phyloP scores from a whole-genome alignment of 2,113 vertebrate species.

The Girardinichthys multiradiatus region DNA sequence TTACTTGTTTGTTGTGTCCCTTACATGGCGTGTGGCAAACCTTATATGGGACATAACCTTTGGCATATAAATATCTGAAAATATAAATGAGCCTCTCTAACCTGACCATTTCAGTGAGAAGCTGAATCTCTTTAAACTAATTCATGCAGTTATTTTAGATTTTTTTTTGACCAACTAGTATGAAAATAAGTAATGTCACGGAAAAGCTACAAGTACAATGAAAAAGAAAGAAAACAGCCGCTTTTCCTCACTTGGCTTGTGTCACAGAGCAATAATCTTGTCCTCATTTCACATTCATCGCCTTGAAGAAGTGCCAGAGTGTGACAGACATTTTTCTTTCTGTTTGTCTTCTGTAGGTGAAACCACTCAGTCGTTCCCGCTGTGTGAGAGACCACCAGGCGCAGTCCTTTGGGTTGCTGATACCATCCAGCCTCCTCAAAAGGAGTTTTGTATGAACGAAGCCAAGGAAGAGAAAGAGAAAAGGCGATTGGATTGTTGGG shows the following conservation, averaged over 20 bases:
- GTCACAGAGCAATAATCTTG: slow-evolving; percentile 40
- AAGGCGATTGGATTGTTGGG: slow-evolving; percentile 45
- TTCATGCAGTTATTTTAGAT: too few relatives aligned
- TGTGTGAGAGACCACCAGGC: slow-evolving; percentile 38
- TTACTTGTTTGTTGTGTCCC: too few relatives aligned
- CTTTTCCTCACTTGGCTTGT: not conserved
- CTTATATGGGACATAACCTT: too few relatives aligned
- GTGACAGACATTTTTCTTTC: slow-evolving; percentile 51
- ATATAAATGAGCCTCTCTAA: too few relatives aligned
- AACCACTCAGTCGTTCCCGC: slow-evolving; percentile 42
- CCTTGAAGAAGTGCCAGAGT: slow-evolving; percentile 55
- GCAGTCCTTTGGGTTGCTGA: slow-evolving; percentile 33
- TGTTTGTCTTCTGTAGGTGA: slow-evolving; percentile 28
- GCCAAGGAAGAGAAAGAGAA: slow-evolving; percentile 26
- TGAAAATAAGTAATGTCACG: not conserved
- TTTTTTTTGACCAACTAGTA: too few relatives aligned
- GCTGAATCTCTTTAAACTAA: too few relatives aligned
- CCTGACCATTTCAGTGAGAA: too few relatives aligned
- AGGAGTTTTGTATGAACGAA: slow-evolving; percentile 41
- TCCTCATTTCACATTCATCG: slow-evolving; percentile 29
- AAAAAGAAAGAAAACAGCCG: not conserved
- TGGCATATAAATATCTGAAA: too few relatives aligned
- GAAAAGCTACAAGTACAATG: not conserved
- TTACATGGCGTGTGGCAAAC: too few relatives aligned
- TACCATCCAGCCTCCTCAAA: slow-evolving; percentile 61